phyloP scores from a whole-genome alignment of 2,888 invertebrate genomes.

The Meiosimyza platycephala region DNA sequence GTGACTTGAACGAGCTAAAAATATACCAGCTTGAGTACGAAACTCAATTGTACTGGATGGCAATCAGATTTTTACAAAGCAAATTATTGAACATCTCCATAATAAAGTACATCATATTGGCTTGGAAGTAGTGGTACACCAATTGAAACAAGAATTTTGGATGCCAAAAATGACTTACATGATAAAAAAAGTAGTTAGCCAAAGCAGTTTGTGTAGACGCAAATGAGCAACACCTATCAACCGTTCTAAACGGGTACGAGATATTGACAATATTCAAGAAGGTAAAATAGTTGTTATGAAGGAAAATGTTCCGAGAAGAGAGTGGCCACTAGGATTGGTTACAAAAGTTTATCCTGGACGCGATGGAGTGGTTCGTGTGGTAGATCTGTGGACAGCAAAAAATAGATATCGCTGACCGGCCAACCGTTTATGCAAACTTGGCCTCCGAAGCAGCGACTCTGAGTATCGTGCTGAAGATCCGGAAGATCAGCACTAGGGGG shows the following conservation, averaged over 20 bases:
- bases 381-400: slow-evolving; percentile 26
- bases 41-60: slow-evolving; percentile 14
- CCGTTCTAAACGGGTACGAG: slow-evolving; percentile 31
- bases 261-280: slow-evolving; percentile 28
- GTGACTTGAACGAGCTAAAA: slow-evolving; percentile 4
- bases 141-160: slow-evolving; percentile 15
- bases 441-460: too few relatives aligned
- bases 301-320: slow-evolving; percentile 29
- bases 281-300: slow-evolving; percentile 31
- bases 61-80: slow-evolving; percentile 8
- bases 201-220: slow-evolving; percentile 33
- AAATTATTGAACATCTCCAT: slow-evolving; percentile 13
- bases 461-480: too few relatives aligned
- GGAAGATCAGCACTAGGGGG: too few relatives aligned
- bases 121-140: slow-evolving; percentile 9
- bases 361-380: slow-evolving; percentile 34
- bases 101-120: slow-evolving; percentile 15
- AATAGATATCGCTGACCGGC: slow-evolving; percentile 26
- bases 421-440: too few relatives aligned
- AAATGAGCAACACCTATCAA: slow-evolving; percentile 27
- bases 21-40: neutral
- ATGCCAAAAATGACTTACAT: slow-evolving; percentile 11
- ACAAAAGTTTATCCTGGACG: slow-evolving; percentile 32
- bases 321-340: slow-evolving; percentile 37
- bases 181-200: slow-evolving; percentile 28